These are phyloP conservation scores for Microplitis mediator DNA, from an alignment of 1,140 invertebrate genomes.

Conservation along the genomic window DNA sequence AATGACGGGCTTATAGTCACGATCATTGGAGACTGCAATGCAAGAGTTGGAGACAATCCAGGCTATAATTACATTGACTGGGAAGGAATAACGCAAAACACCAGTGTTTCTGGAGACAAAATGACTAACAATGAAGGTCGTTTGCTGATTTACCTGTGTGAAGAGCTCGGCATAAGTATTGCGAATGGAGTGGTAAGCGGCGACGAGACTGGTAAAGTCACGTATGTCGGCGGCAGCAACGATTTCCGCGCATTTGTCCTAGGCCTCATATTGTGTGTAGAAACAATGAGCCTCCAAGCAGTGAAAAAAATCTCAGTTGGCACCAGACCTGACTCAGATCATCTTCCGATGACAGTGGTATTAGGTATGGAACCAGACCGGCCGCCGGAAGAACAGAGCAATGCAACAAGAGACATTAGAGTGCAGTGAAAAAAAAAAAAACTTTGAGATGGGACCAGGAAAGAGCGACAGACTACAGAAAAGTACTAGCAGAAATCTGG, in stretches of 20 bases:
- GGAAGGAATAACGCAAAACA: neutral
- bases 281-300: too few relatives aligned
- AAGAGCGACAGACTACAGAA: too few relatives aligned
- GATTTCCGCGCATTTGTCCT: constrained; percentile 14
- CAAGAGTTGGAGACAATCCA: constrained; percentile 25
- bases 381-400: too few relatives aligned
- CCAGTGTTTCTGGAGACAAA: constrained; percentile 21
- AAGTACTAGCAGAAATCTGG: too few relatives aligned
- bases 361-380: too few relatives aligned
- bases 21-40: constrained; percentile 31
- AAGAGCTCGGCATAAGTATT: neutral
- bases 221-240: constrained; percentile 8
- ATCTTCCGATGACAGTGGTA: too few relatives aligned
- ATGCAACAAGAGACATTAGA: too few relatives aligned
- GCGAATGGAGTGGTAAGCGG: constrained; percentile 27
- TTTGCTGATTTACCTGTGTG: constrained; percentile 23
- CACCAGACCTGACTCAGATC: too few relatives aligned
- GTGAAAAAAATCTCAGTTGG: too few relatives aligned
- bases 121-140: constrained; percentile 22
- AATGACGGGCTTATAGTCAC: too few relatives aligned
- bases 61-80: neutral
- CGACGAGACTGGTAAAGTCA: constrained; percentile 23
- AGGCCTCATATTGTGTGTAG: constrained; percentile 14
- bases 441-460: too few relatives aligned
- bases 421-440: too few relatives aligned